Conservation (phyloP, 2,888 invertebrate species). For the Dioctria linearis region DNA sequence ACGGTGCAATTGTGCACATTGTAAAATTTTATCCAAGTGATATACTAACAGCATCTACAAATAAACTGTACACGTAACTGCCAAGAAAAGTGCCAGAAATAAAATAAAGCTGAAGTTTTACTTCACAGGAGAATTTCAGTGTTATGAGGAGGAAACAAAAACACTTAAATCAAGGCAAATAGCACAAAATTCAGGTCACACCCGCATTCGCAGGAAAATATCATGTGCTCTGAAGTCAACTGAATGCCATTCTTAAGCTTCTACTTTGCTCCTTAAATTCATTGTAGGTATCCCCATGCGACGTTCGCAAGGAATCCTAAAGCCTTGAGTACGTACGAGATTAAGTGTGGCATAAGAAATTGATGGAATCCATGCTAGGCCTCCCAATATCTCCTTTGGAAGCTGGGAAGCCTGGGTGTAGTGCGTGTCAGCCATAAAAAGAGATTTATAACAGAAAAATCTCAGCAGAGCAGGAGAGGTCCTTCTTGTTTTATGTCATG, state of each 20-base stretch:
- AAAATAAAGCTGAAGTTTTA: slow-evolving; percentile 22
- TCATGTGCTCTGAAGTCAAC: too few relatives aligned
- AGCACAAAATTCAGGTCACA: slow-evolving; percentile 4
- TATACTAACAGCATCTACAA: too few relatives aligned
- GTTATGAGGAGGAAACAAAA: neutral
- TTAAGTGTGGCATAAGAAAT: neutral
- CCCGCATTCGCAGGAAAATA: neutral
- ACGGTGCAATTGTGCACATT: too few relatives aligned
- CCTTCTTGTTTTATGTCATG: neutral
- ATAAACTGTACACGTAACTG: too few relatives aligned
- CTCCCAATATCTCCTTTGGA: neutral
- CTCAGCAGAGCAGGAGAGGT: neutral
- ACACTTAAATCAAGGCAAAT: neutral
- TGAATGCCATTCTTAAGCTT: too few relatives aligned
- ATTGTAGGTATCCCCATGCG: too few relatives aligned
- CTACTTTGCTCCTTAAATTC: neutral
- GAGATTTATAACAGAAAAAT: slow-evolving; percentile 15
- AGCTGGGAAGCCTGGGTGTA: neutral
- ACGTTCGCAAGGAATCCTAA: neutral
- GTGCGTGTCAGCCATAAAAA: slow-evolving; percentile 18
- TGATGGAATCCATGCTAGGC: neutral
- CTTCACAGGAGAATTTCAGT: neutral
- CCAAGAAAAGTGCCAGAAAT: neutral
- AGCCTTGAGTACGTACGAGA: neutral
- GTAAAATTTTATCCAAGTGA: too few relatives aligned